Evolutionary conservation across 2,113 vertebrate genomes (phyloP).

Genomic region (Potamarius usumacintae): DNA sequence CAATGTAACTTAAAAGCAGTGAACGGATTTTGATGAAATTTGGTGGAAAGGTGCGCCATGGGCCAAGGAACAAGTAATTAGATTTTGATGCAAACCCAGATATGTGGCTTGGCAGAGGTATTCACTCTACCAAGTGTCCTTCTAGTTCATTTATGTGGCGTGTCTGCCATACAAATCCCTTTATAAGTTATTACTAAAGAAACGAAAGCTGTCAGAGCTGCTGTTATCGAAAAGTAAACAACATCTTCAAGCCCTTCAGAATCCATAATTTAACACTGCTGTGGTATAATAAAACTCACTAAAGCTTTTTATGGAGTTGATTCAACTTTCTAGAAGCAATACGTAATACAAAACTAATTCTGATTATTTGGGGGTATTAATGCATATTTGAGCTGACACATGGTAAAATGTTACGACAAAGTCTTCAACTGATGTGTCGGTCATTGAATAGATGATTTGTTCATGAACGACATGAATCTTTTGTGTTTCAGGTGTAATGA

Average conservation of each 20-base stretch:
- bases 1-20: too few species aligned
- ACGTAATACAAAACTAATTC: not conserved
- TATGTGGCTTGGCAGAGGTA: too few species aligned
- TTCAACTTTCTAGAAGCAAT: not conserved
- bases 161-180: not conserved
- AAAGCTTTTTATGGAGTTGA: not conserved
- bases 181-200: not conserved
- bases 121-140: too few species aligned
- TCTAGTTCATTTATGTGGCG: not conserved
- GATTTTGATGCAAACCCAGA: too few species aligned
- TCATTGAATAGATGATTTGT: too few species aligned
- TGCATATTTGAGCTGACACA: not conserved
- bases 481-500: too few species aligned
- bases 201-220: not conserved
- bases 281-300: not conserved
- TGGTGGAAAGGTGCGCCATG: too few species aligned
- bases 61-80: too few species aligned
- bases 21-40: too few species aligned
- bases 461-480: too few species aligned
- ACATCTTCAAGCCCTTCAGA: not conserved
- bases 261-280: not conserved
- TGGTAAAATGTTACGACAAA: not conserved
- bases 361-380: not conserved
- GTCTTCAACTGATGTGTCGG: too few species aligned
- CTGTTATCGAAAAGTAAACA: not conserved